Base-by-base conservation (phyloP, 2,797 vertebrate genomes). In the Babyrousa celebensis region DNA sequence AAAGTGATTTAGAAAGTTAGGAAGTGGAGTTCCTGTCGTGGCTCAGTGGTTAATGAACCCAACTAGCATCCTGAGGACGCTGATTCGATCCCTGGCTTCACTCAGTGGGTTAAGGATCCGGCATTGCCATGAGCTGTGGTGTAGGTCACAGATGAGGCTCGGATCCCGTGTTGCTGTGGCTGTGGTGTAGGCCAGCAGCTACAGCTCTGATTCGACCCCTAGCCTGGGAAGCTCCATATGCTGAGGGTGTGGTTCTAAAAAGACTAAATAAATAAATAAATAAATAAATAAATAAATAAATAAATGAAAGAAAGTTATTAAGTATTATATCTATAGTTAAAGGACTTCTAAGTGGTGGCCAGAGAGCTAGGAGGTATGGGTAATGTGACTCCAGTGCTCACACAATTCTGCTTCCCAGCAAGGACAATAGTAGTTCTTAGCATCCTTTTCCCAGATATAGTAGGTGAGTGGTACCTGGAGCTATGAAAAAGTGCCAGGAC, bases 1-100 rank as follows among this genome's bases (percentile, higher is more conserved):
- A 78, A 82, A 93, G 32, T 80, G 43, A 79, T 32, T 91, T 63
- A 62, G 23, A 74, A 67, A 77, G 32, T 93, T 87, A 60, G 54
- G 75, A 83, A 92, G 56, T 68, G 43, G 43, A 48, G 43, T 48
- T 48, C 43, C 9, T 10, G 9, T 48, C 43, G 9, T 48, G 43
- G 43, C 43, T 48, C 43, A 48, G 43, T 48, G 43, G 43, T 48
- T 48, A 48, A 48, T 10, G 9, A 48, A 48, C 43, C 43, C 43
- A 48, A 10, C 43, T 48, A 10, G 43, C 43, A 10, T 48, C 43
- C 43, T 48, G 43, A 48, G 43, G 43, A 48, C 5, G 43, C 43
- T 48, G 43, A 10, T 48, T 48, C 9, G 43, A 48, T 48, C 43
- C 43, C 43, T 48, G 9, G 9, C 43, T 10, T 48, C 43, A 6